These are phyloP conservation scores for Toxotes chatareus DNA, from an alignment of 2,113 vertebrate species.

Conservation along the genomic window DNA sequence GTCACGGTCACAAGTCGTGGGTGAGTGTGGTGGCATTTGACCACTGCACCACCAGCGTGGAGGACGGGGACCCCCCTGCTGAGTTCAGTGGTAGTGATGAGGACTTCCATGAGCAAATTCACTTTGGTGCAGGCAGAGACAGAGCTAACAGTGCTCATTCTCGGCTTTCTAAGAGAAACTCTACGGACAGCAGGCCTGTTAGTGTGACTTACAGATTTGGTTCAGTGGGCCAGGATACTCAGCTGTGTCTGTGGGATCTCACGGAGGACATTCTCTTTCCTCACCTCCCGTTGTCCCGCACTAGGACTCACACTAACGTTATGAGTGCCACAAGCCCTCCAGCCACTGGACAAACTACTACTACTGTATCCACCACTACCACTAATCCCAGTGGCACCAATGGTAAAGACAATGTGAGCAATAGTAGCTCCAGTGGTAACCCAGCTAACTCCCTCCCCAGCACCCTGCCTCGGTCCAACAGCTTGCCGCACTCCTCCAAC, in stretches of 20 bases:
- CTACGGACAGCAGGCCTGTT: slow-evolving; percentile 95
- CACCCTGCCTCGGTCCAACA: slow-evolving; percentile 96
- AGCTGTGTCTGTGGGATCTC: slow-evolving; percentile 98
- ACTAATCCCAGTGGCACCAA: slow-evolving; percentile 74
- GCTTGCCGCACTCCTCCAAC: slow-evolving; percentile 92
- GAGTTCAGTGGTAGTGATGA: slow-evolving; percentile 98
- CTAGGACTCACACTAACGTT: slow-evolving; percentile 98
- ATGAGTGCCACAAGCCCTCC: slow-evolving; percentile 95
- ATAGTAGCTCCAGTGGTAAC: slow-evolving; percentile 79
- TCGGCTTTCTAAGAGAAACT: slow-evolving; percentile 96
- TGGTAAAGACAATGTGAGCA: slow-evolving; percentile 83
- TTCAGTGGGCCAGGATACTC: slow-evolving; percentile 98
- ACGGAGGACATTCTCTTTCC: slow-evolving; percentile 99
- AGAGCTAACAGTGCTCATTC: slow-evolving; percentile 96
- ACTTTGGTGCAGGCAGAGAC: slow-evolving; percentile 91
- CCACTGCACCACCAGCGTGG: slow-evolving; percentile 96
- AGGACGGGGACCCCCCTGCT: slow-evolving; percentile 91
- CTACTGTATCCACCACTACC: slow-evolving; percentile 32
- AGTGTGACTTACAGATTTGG: slow-evolving; percentile 98
- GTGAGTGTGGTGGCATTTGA: slow-evolving; percentile 98
- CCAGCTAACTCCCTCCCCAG: slow-evolving; percentile 89
- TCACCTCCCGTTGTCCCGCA: slow-evolving; percentile 95
- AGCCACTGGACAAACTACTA: slow-evolving; percentile 71
- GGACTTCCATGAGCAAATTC: slow-evolving; percentile 95
- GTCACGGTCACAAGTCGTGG: slow-evolving; percentile 98